Base-by-base conservation (phyloP, 1,140 invertebrate genomes). In the Apocrypta bakeri region DNA sequence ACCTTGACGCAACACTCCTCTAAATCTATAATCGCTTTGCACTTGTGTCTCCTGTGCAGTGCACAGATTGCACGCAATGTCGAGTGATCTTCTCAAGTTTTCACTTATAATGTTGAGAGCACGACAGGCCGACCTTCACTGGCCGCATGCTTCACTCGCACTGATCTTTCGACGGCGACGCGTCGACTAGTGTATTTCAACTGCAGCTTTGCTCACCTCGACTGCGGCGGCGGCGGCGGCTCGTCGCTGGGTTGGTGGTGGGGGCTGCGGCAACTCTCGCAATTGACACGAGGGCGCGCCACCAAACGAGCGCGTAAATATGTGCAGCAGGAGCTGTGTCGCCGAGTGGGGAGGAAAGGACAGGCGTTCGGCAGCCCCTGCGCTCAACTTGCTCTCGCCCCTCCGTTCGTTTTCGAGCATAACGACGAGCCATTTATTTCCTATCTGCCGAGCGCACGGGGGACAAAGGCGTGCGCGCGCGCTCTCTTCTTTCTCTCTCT, bases 131-230 rank as follows among this genome's bases (percentile, higher is more conserved):
- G 82, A 84, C 84, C 82, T 83, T 82, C 74, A 79, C 85, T 85
- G 56, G 79, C 74, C 81, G 86, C 87, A 88, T 85, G 86, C 86
- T 89, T 87, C 83, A 89, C 86, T 89, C 88, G 79, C 82, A 90
- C 89, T 90, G 87, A 88, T 82, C 81, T 69, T 83, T 72, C 84
- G 66, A 76, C 77, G 82, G 71, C 42, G 83, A 84, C 85, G 84
- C 85, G 77, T 76, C 84, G 75, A 85, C 76, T 83, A 84, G 81
- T 82, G 76, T 85, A 84, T 80, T 73, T 76, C 68, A 2, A 82
- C 83, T 83, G 79, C 83, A 66, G 76, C 82, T 48, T 37, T 76
- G 79, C 84, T 83, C 80, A 80, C 81, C 37, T 66, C 61, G 76
- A 17, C 25, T 21, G 81, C 81, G 69, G 80, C 82, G 78, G 77